phyloP scores from a whole-genome alignment of 1,140 invertebrate species.

The Acromyrmex charruanus region DNA sequence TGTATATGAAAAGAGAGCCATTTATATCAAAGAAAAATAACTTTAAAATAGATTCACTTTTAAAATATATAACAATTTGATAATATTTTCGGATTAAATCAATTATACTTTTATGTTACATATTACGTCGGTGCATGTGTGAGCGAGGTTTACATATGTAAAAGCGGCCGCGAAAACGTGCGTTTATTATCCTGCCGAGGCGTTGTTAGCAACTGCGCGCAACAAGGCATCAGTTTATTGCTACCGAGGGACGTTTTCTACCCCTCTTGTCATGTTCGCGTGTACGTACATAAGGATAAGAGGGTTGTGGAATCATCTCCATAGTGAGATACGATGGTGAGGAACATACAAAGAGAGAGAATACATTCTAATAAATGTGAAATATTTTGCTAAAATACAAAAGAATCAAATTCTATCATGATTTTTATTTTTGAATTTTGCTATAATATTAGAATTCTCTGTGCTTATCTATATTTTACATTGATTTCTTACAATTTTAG shows the following conservation, averaged over 20 bases:
- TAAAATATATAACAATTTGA: neutral
- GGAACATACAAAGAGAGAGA: neutral
- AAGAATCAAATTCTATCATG: neutral
- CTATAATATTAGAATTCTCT: neutral
- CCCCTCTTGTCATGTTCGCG: slow-evolving; percentile 35
- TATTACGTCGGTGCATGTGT: neutral
- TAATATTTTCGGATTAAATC: slow-evolving; percentile 3
- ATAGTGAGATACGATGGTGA: slow-evolving; percentile 29
- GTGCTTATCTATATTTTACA: neutral
- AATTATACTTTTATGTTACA: slow-evolving; percentile 28
- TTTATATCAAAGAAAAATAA: neutral
- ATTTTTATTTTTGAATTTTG: neutral
- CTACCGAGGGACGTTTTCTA: slow-evolving; percentile 78
- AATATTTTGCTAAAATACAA: slow-evolving; percentile 71
- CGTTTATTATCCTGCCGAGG: slow-evolving; percentile 82
- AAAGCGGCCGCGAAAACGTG: slow-evolving; percentile 63
- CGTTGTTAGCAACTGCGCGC: slow-evolving; percentile 80
- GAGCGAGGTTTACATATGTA: slow-evolving; percentile 65
- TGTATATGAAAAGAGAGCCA: neutral
- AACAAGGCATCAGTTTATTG: slow-evolving; percentile 83
- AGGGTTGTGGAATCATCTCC: slow-evolving; percentile 60
- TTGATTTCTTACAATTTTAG: neutral
- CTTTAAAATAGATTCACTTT: neutral
- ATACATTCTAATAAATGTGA: slow-evolving; percentile 77
- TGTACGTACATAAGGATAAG: slow-evolving; percentile 35